phyloP scores from a whole-genome alignment of 2,888 invertebrate species.

The Argyra leucocephala region DNA sequence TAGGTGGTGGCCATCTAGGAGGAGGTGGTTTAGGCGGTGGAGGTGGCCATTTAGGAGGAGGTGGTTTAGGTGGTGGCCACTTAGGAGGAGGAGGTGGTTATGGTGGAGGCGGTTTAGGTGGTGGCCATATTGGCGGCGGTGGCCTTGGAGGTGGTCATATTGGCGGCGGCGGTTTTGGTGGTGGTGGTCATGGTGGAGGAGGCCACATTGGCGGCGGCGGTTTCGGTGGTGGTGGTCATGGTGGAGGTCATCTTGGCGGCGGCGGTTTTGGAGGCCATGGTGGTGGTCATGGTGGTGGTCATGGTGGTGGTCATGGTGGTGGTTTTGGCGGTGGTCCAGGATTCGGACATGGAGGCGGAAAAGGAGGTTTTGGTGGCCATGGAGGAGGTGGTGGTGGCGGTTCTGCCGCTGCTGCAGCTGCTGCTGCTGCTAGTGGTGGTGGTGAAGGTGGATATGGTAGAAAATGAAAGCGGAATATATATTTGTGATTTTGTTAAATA shows the following conservation, averaged over 20 bases:
- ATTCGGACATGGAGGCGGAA: conserved; percentile 5
- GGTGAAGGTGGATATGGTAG: conserved; percentile 8
- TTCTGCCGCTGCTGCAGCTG: conserved; percentile 9
- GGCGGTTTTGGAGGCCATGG: conserved; percentile 4
- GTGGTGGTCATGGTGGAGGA: conserved; percentile 13
- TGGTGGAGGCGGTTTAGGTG: not conserved
- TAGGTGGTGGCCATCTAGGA: not conserved
- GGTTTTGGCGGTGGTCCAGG: conserved; percentile 13
- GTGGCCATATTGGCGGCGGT: not conserved
- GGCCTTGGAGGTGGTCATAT: not conserved
- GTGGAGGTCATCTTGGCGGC: not conserved
- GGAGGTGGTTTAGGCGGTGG: not conserved
- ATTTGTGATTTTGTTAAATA: no score
- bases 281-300: conserved; percentile 8
- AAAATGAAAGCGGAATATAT: not conserved
- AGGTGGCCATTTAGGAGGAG: conserved; percentile 7
- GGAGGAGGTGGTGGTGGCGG: conserved; percentile 13
- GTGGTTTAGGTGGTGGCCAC: conserved; percentile 9
- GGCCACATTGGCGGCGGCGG: conserved; percentile 8
- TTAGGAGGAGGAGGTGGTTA: not conserved
- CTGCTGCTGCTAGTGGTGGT: conserved; percentile 4
- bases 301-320: not conserved
- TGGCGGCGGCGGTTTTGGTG: not conserved
- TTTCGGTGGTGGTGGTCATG: not conserved
- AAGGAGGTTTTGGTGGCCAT: conserved; percentile 15